Evolutionary conservation across 2,888 invertebrate genomes (phyloP).

Genomic region (Anaspis maculata): DNA sequence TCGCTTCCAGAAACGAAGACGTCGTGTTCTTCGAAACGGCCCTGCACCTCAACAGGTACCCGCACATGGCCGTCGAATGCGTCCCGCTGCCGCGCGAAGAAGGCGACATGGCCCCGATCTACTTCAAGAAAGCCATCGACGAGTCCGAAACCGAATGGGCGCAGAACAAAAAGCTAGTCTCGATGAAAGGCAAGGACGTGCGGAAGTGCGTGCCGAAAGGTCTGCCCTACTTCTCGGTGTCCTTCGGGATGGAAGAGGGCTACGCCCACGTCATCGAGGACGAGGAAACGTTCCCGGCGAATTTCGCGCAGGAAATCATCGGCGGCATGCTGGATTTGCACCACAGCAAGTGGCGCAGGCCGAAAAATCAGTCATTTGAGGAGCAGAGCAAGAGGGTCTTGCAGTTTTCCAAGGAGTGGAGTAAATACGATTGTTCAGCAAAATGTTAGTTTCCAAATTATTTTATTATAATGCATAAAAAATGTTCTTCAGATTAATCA

Average conservation of each 20-base stretch:
- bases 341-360: slow-evolving; percentile 77
- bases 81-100: slow-evolving; percentile 76
- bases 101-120: slow-evolving; percentile 87
- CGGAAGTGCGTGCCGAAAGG: slow-evolving; percentile 83
- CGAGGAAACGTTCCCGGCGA: slow-evolving; percentile 71
- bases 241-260: slow-evolving; percentile 85
- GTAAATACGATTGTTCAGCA: slow-evolving; percentile 53
- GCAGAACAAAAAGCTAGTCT: slow-evolving; percentile 84
- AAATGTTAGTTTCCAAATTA: slow-evolving; percentile 6
- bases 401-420: slow-evolving; percentile 64
- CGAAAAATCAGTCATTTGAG: slow-evolving; percentile 64
- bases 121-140: slow-evolving; percentile 94
- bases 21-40: slow-evolving; percentile 89
- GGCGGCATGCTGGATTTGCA: slow-evolving; percentile 91
- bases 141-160: slow-evolving; percentile 96
- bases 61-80: slow-evolving; percentile 85
- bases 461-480: slow-evolving; percentile 7
- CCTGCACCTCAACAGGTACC: slow-evolving; percentile 55
- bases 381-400: slow-evolving; percentile 68
- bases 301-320: slow-evolving; percentile 93
- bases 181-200: slow-evolving; percentile 60
- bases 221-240: slow-evolving; percentile 89
- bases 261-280: slow-evolving; percentile 98
- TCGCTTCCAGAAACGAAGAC: slow-evolving; percentile 62
- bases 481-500: no score